Conservation (phyloP, 2,797 vertebrate species). For the Apogon talboti region DNA sequence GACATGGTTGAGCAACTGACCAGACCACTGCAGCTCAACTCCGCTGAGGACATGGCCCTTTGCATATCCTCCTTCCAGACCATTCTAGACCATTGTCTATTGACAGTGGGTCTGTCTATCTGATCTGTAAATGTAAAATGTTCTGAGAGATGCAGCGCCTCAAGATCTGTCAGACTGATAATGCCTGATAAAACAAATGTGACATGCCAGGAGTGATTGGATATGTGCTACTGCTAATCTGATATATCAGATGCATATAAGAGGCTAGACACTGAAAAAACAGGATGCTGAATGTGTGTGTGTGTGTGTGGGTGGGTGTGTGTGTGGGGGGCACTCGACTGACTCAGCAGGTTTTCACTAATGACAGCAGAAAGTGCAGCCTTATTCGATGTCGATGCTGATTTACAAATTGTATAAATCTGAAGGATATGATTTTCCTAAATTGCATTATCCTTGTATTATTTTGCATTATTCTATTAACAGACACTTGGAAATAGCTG, state of each 20-base stretch:
- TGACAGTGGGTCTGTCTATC: slow-evolving; percentile 62
- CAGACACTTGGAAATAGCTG: slow-evolving; percentile 41
- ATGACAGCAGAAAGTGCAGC: slow-evolving; percentile 11
- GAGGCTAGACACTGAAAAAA: slow-evolving; percentile 7
- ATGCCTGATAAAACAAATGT: slow-evolving; percentile 30
- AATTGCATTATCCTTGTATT: neutral
- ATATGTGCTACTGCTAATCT: slow-evolving; percentile 44
- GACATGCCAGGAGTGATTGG: slow-evolving; percentile 38
- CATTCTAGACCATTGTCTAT: slow-evolving; percentile 67
- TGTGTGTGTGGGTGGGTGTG: too few species aligned
- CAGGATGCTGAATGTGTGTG: neutral
- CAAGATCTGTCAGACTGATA: slow-evolving; percentile 51
- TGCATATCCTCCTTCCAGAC: slow-evolving; percentile 77
- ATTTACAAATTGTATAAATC: slow-evolving; percentile 10
- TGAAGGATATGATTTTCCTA: slow-evolving; percentile 9
- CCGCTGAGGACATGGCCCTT: slow-evolving; percentile 48
- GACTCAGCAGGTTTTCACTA: slow-evolving; percentile 26
- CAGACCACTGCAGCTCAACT: slow-evolving; percentile 31
- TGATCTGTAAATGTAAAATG: slow-evolving; percentile 54
- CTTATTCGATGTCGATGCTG: slow-evolving; percentile 18
- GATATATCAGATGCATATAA: slow-evolving; percentile 24
- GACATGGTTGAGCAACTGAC: slow-evolving; percentile 63
- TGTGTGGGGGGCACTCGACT: too few species aligned
- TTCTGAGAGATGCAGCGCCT: slow-evolving; percentile 48
- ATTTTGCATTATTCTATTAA: slow-evolving; percentile 34